Conservation (phyloP, 2,113 vertebrate genomes). For the Ageneiosus marmoratus region DNA sequence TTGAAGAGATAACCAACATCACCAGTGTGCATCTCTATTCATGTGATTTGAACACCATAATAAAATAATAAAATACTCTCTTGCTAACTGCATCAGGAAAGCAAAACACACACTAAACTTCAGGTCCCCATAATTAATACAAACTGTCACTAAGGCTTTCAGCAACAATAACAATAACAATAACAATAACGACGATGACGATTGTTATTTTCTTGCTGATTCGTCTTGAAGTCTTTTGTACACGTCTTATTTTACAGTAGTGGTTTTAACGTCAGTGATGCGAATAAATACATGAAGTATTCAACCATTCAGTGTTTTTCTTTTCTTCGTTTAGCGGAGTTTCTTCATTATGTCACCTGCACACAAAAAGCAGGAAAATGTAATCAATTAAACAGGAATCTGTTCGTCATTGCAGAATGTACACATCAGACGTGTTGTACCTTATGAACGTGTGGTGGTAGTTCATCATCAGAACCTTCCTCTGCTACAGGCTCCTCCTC, state of each 20-base stretch:
- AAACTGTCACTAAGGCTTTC: too few relatives aligned
- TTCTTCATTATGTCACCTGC: slow-evolving; percentile 38
- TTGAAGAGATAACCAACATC: neutral
- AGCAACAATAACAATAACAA: neutral
- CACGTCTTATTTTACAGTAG: neutral
- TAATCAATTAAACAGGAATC: too few relatives aligned
- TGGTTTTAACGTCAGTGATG: neutral
- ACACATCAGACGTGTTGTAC: slow-evolving; percentile 61
- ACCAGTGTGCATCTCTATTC: neutral
- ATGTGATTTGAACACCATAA: neutral
- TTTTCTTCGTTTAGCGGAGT: neutral
- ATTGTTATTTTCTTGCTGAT: neutral
- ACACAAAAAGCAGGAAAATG: neutral
- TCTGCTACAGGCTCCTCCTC: slow-evolving; percentile 88
- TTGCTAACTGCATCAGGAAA: neutral
- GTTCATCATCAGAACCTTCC: slow-evolving; percentile 90
- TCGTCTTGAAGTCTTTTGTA: neutral
- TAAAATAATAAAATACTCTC: neutral
- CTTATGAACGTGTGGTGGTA: slow-evolving; percentile 91
- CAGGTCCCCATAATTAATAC: neutral
- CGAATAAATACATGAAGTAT: slow-evolving; percentile 42
- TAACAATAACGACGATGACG: neutral
- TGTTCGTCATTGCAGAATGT: neutral
- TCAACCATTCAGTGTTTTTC: neutral
- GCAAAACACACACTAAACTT: neutral